Evolutionary conservation across 2,888 invertebrate genomes (phyloP).

Genomic region (Leptinotarsa rubiginosa): DNA sequence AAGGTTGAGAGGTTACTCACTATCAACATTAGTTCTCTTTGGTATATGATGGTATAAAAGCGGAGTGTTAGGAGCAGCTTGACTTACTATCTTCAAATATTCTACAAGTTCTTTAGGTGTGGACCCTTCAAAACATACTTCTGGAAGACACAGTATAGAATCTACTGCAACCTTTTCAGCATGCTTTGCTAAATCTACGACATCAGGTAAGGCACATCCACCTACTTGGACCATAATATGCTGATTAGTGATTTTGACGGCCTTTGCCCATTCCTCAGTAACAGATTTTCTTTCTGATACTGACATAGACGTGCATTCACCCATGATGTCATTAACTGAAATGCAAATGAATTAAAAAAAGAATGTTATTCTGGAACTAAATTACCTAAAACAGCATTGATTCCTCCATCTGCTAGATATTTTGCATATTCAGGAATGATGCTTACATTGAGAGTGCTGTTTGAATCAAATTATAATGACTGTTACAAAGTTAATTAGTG

Average conservation of each 20-base stretch:
- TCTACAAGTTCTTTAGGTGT: slow-evolving; percentile 72
- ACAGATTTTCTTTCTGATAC: slow-evolving; percentile 76
- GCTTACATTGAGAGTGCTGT: slow-evolving; percentile 56
- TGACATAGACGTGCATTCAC: slow-evolving; percentile 79
- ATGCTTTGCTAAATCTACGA: slow-evolving; percentile 77
- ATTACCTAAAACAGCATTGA: slow-evolving; percentile 78
- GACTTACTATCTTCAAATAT: slow-evolving; percentile 73
- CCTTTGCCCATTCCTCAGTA: slow-evolving; percentile 74
- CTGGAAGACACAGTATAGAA: slow-evolving; percentile 80
- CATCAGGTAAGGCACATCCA: slow-evolving; percentile 76
- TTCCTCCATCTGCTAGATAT: slow-evolving; percentile 71
- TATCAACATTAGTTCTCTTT: slow-evolving; percentile 75
- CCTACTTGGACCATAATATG: slow-evolving; percentile 81
- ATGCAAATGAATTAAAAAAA: slow-evolving; percentile 8
- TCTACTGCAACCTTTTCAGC: slow-evolving; percentile 75
- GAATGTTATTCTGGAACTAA: slow-evolving; percentile 19
- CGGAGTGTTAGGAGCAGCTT: slow-evolving; percentile 70
- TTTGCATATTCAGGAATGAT: slow-evolving; percentile 72
- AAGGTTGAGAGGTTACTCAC: slow-evolving; percentile 68
- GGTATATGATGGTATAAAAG: slow-evolving; percentile 89
- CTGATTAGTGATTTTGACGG: slow-evolving; percentile 69
- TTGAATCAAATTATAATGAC: not conserved
- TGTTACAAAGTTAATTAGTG: not conserved
- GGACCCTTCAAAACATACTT: slow-evolving; percentile 80
- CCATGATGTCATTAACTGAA: slow-evolving; percentile 82